Conservation (phyloP, 1,140 invertebrate species). For the Drosophila micromelanica region DNA sequence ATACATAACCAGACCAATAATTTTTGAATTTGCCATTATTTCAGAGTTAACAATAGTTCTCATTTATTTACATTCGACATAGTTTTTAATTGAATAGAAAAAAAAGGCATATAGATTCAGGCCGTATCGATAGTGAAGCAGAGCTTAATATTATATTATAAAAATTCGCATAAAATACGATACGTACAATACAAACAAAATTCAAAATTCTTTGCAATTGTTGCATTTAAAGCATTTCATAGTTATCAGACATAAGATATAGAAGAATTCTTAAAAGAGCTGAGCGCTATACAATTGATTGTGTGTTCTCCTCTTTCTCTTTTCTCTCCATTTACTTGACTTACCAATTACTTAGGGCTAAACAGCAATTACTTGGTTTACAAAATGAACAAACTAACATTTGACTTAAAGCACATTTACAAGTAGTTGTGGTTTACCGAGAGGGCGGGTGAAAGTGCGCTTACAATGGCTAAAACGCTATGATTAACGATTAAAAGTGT, state of each 20-base stretch:
- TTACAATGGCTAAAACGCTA: conserved; percentile 17
- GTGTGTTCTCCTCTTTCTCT: conserved; percentile 31
- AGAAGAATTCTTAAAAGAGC: conserved; percentile 37
- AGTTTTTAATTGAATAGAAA: conserved; percentile 45
- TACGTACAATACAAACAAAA: conserved; percentile 15
- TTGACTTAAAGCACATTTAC: conserved; percentile 62
- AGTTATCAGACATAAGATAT: conserved; percentile 47
- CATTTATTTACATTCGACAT: conserved; percentile 67
- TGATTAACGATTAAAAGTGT: conserved; percentile 24
- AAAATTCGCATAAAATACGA: not conserved
- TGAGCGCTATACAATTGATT: conserved; percentile 67
- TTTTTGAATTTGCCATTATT: not conserved
- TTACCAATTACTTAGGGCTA: conserved; percentile 66
- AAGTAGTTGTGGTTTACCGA: conserved; percentile 7
- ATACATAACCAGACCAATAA: not conserved
- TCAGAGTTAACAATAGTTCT: conserved; percentile 63
- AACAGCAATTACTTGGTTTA: conserved; percentile 36
- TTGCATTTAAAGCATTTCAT: conserved; percentile 76
- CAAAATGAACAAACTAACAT: conserved; percentile 58
- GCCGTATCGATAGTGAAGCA: conserved; percentile 40
- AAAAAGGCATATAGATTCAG: conserved; percentile 33
- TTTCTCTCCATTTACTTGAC: not conserved
- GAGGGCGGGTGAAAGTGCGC: not conserved
- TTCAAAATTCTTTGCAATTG: conserved; percentile 59
- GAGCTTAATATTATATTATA: conserved; percentile 26